Evolutionary conservation across 2,113 vertebrate genomes (phyloP).

Genomic region (Haemorhous mexicanus): DNA sequence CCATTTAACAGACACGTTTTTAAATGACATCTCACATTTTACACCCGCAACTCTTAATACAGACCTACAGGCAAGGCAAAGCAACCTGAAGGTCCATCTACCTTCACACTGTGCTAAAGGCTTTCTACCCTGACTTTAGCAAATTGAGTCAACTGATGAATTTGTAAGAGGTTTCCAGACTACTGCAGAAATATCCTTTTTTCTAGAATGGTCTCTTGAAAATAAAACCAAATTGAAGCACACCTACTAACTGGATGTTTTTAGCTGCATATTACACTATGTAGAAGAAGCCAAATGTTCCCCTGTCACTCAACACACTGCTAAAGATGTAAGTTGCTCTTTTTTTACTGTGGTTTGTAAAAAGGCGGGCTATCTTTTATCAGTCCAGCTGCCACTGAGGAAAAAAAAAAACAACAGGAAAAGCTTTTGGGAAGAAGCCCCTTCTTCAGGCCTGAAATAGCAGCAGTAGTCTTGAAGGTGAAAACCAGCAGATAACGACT

Average conservation of each 20-base stretch:
- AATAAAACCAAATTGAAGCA: background rate
- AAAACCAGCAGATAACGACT: background rate
- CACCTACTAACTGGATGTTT: slow-evolving; percentile 49
- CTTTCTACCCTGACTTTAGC: background rate
- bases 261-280: slow-evolving; percentile 4
- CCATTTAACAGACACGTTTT: background rate
- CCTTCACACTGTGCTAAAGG: background rate
- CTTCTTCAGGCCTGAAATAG: background rate
- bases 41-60: background rate
- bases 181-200: background rate
- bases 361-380: background rate
- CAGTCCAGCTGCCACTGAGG: background rate
- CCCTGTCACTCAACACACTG: background rate
- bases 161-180: background rate
- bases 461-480: background rate
- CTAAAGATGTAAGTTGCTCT: slow-evolving; percentile 13
- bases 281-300: slow-evolving; percentile 26
- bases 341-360: background rate
- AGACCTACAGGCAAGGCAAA: background rate
- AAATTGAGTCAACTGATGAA: background rate
- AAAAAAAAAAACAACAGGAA: background rate
- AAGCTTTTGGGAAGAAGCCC: background rate
- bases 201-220: slow-evolving; percentile 3
- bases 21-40: background rate
- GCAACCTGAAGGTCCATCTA: background rate